Evolutionary conservation across 2,113 vertebrate genomes (phyloP), one percentile per base, ranked within the genome.

Genomic region (Tachycineta bicolor): DNA sequence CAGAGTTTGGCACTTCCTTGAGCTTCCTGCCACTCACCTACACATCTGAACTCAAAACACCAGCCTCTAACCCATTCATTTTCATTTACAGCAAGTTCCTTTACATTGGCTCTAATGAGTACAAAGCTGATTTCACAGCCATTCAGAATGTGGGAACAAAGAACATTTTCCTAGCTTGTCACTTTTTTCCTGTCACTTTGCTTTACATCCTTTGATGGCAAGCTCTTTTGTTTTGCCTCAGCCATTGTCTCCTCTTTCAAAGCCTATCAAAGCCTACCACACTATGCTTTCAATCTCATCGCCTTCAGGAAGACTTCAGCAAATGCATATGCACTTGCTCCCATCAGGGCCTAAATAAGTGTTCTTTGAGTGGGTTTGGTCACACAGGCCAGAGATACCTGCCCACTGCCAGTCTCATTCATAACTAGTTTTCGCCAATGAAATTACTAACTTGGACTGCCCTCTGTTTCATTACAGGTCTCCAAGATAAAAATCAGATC

Each of bases 91-190:
- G 77, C 87, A 91, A 89, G 81, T 92, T 95, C 37, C 87, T 92
- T 92, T 93, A 92, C 86, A 81, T 70, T 75, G 58, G 62, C 74
- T 91, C 46, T 95, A 95, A 92, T 64, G 74, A 94, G 91, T 73
- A 92, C 91, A 94, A 95, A 94, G 83, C 93, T 96, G 91, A 94
- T 94, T 96, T 96, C 89, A 94, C 91, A 95, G 81, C 91, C 93
- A 96, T 95, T 97, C 93, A 94, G 83, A 95, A 97, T 95, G 89
- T 94, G 87, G 74, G 93, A 92, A 92, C 81, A 96, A 96, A 94
- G 86, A 92, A 62, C 89, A 79, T 89, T 92, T 95, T 96, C 84
- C 84, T 91, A 96, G 94, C 96, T 84, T 95, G 95, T 94, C 95
- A 93, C 95, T 96, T 95, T 87, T 59, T 94, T 74, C 83, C 83